Conservation (phyloP, 1,140 invertebrate genomes). For the Nebria ingens region DNA sequence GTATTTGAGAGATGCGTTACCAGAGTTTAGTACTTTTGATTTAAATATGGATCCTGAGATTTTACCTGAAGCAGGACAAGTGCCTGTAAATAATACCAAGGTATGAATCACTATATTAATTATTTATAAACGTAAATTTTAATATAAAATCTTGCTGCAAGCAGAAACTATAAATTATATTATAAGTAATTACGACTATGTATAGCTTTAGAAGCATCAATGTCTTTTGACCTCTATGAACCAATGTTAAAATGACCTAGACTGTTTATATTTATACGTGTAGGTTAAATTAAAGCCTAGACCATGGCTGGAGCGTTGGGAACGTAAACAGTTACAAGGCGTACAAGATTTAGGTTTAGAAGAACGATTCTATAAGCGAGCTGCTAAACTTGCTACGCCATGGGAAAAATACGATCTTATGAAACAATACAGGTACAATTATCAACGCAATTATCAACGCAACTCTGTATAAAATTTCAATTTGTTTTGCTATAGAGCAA, state of each 20-base stretch:
- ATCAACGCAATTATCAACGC: background rate
- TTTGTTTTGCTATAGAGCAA: constrained; percentile 46
- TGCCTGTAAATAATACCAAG: constrained; percentile 82
- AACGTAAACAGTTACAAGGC: constrained; percentile 68
- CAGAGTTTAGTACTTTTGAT: constrained; percentile 88
- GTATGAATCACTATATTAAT: constrained; percentile 36
- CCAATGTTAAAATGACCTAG: background rate
- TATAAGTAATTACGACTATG: background rate
- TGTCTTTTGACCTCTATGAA: background rate
- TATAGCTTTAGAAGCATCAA: background rate
- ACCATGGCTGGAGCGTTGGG: constrained; percentile 82
- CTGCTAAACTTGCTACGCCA: constrained; percentile 49
- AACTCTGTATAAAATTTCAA: background rate
- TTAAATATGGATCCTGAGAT: constrained; percentile 83
- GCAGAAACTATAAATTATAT: background rate
- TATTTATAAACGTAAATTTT: background rate
- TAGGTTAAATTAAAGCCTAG: constrained; percentile 70
- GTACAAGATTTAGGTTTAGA: constrained; percentile 53
- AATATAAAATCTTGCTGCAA: background rate
- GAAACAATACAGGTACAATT: constrained; percentile 72
- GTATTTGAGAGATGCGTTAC: constrained; percentile 88
- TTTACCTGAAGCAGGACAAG: constrained; percentile 58
- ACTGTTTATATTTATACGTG: constrained; percentile 18
- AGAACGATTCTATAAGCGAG: constrained; percentile 47
- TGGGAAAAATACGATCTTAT: constrained; percentile 92